Conservation (phyloP, 1,140 invertebrate species). For the Anagrus nilaparvatae region DNA sequence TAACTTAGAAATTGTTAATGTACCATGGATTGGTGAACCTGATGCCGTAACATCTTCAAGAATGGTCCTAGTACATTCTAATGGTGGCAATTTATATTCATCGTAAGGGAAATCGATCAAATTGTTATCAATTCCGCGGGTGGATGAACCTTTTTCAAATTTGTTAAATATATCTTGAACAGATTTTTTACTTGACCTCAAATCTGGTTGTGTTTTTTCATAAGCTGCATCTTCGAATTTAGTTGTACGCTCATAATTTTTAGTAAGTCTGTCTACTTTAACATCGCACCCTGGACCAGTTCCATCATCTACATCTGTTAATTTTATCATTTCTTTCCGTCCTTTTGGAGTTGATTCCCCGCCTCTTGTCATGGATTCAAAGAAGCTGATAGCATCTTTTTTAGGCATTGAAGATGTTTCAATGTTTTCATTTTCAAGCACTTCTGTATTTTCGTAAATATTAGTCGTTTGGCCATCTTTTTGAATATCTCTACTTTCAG, state of each 20-base stretch:
- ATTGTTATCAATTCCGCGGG: constrained; percentile 34
- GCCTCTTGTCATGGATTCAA: constrained; percentile 46
- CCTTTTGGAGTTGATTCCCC: constrained; percentile 26
- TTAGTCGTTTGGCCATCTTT: constrained; percentile 17
- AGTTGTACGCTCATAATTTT: constrained; percentile 36
- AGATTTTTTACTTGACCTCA: constrained; percentile 26
- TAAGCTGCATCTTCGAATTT: constrained; percentile 28
- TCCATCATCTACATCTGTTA: constrained; percentile 25
- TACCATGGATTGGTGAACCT: constrained; percentile 30
- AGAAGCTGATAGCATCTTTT: constrained; percentile 47
- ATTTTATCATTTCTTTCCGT: constrained; percentile 37
- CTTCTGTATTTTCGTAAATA: constrained; percentile 21
- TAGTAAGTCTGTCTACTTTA: constrained; percentile 36
- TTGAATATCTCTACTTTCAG: constrained; percentile 13
- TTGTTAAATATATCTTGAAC: constrained; percentile 35
- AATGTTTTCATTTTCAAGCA: constrained; percentile 35
- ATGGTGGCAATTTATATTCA: constrained; percentile 28
- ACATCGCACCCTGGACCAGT: constrained; percentile 30
- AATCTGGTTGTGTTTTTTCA: constrained; percentile 22
- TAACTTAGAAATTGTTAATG: constrained; percentile 31
- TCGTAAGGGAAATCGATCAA: constrained; percentile 39
- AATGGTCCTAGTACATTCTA: constrained; percentile 30
- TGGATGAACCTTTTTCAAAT: constrained; percentile 27
- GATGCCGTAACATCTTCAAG: constrained; percentile 33
- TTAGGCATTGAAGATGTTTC: constrained; percentile 40